Evolutionary conservation across 1,140 invertebrate species (phyloP), one percentile per base, ranked within the genome.

Genomic region (Ceratosolen fusciceps): DNA sequence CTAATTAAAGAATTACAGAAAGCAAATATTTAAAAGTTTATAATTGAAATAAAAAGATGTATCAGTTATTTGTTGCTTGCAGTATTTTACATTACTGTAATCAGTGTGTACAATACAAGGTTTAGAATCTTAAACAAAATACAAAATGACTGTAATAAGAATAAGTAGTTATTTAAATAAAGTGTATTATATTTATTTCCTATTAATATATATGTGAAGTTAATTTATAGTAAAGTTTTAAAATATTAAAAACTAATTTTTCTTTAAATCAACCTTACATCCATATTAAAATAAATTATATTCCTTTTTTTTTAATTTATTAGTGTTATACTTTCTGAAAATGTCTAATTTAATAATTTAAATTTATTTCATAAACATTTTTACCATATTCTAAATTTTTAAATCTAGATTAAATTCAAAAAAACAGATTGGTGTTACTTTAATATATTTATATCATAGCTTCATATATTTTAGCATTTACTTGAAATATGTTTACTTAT

Each of bases 211-310:
- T 84, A 87, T 49, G 60, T 87, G 81, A 85, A 86, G 87, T 88
- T 89, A 88, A 89, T 88, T 89, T 88, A 89, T 88, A 89, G 84
- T 89, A 89, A 88, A 90, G 86, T 88, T 88, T 88, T 83, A 83
- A 84, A 88, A 88, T 85, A 1, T 68, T 81, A 7, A 67, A 70
- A 8, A 65, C 65, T 62, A 58, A 47, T 37, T 68, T 65, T 72
- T 60, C n/a, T 81, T 34, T 49, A 49, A 77, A 54, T 70, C 54
- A 74, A n/a, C 43, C 68, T 67, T 68, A 52, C 16, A 31, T 16
- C 4, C 5, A 21, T 52, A 14, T 19, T 52, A 52, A 5, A 52
- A 52, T 52, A 14, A 52, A 52, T 3, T 52, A 52, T 52, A 52
- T 19, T 52, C 3, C 14, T 7, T 43, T 43, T 43, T 43, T 7